Evolutionary conservation across 1,140 invertebrate genomes (phyloP).

Genomic region (Nymphalis io): DNA sequence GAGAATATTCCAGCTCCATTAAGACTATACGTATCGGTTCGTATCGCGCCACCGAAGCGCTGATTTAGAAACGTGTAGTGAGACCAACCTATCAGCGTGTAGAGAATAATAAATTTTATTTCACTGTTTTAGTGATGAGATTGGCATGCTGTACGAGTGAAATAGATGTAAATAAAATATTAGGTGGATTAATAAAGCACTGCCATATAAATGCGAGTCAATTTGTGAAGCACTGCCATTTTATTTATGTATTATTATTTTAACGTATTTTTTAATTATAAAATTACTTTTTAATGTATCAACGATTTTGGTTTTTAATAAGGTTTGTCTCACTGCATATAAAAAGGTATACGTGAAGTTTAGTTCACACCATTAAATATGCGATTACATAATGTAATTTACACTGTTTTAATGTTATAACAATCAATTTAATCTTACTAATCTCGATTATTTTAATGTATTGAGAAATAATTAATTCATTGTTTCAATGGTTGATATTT

Average conservation of each 20-base stretch:
- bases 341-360: conserved; percentile 10
- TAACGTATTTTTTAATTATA: conserved; percentile 3
- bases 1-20: conserved; percentile 55
- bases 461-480: not conserved
- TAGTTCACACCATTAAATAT: conserved; percentile 31
- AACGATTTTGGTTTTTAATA: conserved; percentile 11
- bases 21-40: conserved; percentile 64
- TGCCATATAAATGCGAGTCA: conserved; percentile 39
- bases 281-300: not conserved
- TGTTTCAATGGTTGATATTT: not conserved
- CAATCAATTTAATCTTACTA: not conserved
- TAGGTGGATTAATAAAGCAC: conserved; percentile 23
- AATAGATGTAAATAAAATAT: not conserved
- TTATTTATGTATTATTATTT: conserved; percentile 20
- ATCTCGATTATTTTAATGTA: not conserved
- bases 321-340: conserved; percentile 43
- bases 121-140: not conserved
- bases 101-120: not conserved
- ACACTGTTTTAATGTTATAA: not conserved
- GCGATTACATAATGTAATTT: conserved; percentile 21
- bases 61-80: conserved; percentile 34
- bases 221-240: conserved; percentile 37
- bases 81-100: conserved; percentile 14
- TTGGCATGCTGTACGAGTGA: conserved; percentile 1
- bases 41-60: conserved; percentile 50